Evolutionary conservation across 23 tunicate genomes (phyloP).

Genomic region (Botrylloides violaceus): DNA sequence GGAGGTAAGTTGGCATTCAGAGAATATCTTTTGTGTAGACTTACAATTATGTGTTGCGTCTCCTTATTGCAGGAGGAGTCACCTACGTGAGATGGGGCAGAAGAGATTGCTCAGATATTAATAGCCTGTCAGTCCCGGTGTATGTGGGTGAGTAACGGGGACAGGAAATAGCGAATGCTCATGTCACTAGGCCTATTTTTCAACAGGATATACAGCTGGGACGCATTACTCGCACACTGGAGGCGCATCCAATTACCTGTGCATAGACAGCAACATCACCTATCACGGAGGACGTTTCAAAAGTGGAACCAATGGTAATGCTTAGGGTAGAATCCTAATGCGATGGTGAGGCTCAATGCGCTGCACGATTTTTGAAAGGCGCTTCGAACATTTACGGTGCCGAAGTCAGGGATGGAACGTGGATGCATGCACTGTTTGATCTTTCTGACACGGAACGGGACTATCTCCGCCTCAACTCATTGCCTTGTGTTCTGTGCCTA

Average conservation of each 20-base stretch:
- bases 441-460: conserved; percentile 19
- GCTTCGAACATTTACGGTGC: conserved; percentile 30
- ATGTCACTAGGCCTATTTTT: not conserved
- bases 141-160: conserved; percentile 19
- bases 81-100: conserved; percentile 42
- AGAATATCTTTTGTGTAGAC: too few species aligned
- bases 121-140: conserved; percentile 6
- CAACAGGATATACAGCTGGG: conserved; percentile 5
- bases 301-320: conserved; percentile 2
- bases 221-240: not conserved
- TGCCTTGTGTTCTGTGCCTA: conserved; percentile 35
- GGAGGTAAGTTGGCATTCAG: too few species aligned
- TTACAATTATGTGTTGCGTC: not conserved
- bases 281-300: not conserved
- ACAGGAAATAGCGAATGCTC: not conserved
- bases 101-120: conserved; percentile 17
- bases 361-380: conserved; percentile 5
- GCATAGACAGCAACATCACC: conserved; percentile 2
- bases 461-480: conserved; percentile 8
- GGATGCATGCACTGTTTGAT: conserved; percentile 28
- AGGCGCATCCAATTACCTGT: not conserved
- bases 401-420: conserved; percentile 22
- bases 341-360: too few species aligned
- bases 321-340: too few species aligned
- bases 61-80: conserved; percentile 19